Evolutionary conservation across 2,888 invertebrate genomes (phyloP).

Genomic region (Hydrotaea cyrtoneurina): DNA sequence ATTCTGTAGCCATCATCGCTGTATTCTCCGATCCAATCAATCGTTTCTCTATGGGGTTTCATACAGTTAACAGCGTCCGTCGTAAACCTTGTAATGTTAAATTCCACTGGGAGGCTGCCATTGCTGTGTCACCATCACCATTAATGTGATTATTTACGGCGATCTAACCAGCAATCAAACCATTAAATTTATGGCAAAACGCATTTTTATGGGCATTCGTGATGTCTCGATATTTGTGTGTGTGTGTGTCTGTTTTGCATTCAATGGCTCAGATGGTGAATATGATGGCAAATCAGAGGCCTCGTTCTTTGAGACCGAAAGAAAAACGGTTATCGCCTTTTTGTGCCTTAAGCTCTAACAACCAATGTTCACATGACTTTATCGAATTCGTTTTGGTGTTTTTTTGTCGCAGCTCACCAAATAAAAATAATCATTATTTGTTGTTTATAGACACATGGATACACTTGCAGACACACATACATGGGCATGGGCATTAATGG

Average conservation of each 20-base stretch:
- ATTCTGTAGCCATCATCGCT: too few relatives aligned
- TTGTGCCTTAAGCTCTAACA: slow-evolving; percentile 1
- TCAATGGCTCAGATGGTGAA: background rate
- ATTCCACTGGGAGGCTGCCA: background rate
- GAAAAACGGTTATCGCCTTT: slow-evolving; percentile 11
- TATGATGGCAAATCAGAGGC: background rate
- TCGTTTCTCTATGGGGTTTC: background rate
- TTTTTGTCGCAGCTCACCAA: background rate
- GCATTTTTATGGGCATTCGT: background rate
- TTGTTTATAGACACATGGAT: background rate
- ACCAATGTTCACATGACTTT: slow-evolving; percentile 4
- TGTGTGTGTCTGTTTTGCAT: too few relatives aligned
- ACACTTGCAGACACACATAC: background rate
- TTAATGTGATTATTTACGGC: background rate
- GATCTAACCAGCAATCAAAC: background rate
- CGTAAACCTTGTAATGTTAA: background rate
- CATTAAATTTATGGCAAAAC: slow-evolving; percentile 2
- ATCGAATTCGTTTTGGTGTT: background rate
- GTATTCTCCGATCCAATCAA: too few relatives aligned
- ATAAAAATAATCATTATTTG: background rate
- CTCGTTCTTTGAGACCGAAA: background rate
- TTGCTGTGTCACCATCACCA: background rate
- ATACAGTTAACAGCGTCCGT: too few relatives aligned
- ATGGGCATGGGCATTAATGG: background rate
- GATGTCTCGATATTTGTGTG: too few relatives aligned